These are phyloP conservation scores for Anticlea derivata DNA, from an alignment of 2,888 invertebrate genomes.

Conservation along the genomic window DNA sequence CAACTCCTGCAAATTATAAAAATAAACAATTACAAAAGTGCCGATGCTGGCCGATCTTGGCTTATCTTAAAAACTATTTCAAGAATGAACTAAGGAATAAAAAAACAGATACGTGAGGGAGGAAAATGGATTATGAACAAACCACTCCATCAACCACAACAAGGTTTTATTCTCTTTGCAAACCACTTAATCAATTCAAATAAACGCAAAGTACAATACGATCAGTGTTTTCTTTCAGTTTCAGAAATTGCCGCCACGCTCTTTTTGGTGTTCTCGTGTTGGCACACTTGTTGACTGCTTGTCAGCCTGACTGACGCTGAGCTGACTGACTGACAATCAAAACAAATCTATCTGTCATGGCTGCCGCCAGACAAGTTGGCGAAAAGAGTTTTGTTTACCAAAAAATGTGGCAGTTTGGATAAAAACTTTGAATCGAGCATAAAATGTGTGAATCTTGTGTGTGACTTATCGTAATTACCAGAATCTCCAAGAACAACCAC, in stretches of 20 bases:
- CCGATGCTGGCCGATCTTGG: too few species aligned
- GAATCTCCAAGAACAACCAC: conserved; percentile 96
- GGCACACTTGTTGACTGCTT: conserved; percentile 45
- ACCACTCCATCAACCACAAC: too few species aligned
- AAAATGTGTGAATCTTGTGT: conserved; percentile 43
- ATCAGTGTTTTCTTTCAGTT: too few species aligned
- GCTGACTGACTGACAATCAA: conserved; percentile 39
- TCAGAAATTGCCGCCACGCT: conserved; percentile 47
- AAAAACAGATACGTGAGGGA: too few species aligned
- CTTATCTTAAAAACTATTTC: too few species aligned
- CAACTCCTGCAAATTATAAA: conserved; percentile 89
- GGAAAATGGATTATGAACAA: too few species aligned
- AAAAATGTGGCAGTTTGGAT: conserved; percentile 2
- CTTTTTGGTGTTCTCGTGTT: conserved; percentile 45
- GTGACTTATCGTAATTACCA: conserved; percentile 79
- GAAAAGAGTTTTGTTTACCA: conserved; percentile 24
- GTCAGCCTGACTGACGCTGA: too few species aligned
- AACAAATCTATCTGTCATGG: conserved; percentile 61
- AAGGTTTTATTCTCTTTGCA: too few species aligned
- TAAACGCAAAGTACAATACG: too few species aligned
- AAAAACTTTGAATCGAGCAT: background rate
- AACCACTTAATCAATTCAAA: too few species aligned
- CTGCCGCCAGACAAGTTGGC: conserved; percentile 63
- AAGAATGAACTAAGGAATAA: too few species aligned
- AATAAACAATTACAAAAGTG: too few species aligned